Conservation (phyloP, 2,113 vertebrate species). For the Felis chaus region DNA sequence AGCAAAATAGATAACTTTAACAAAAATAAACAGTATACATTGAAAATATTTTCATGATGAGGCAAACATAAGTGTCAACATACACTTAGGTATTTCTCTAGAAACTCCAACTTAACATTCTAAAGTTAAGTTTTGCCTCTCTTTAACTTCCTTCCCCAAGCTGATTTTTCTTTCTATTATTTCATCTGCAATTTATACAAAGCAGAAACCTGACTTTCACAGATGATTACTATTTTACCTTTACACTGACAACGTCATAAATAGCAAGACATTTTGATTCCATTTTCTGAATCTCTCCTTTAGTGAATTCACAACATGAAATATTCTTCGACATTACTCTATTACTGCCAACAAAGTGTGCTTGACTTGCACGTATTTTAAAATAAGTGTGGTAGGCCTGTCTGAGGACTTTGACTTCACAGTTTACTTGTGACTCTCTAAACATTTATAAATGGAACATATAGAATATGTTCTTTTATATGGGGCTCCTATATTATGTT, state of each 20-base stretch:
- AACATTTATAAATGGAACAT: neutral
- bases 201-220: neutral
- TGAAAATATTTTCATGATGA: neutral
- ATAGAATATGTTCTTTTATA: neutral
- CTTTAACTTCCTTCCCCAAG: neutral
- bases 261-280: neutral
- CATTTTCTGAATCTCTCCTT: neutral
- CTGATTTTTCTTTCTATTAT: neutral
- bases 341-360: neutral
- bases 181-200: neutral
- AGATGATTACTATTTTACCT: neutral
- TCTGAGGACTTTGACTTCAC: neutral
- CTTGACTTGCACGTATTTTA: neutral
- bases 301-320: neutral
- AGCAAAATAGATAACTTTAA: neutral
- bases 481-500: neutral
- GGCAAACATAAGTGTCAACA: neutral
- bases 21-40: neutral
- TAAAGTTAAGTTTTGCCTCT: neutral
- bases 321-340: neutral
- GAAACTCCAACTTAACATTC: neutral
- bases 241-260: neutral
- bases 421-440: neutral
- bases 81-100: neutral
- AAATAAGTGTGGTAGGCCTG: neutral